Percentiles rank a stretch among this genome's conserved stretches.
Conservation (phyloP, 2,888 invertebrate species). For the Stenoptilia bipunctidactyla region DNA sequence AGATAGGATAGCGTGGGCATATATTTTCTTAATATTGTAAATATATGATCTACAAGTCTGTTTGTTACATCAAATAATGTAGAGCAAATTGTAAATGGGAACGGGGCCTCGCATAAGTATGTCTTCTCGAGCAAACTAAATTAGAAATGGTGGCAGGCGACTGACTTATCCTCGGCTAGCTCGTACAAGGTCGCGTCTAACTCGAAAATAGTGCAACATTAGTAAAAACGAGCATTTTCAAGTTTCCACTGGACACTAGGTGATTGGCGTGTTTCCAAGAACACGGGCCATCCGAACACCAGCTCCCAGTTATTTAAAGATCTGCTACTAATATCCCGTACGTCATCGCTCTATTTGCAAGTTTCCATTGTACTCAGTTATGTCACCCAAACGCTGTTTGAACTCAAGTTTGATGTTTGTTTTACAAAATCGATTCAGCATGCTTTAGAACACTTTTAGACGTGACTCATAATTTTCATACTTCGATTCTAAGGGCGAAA, state of each 20-base stretch:
- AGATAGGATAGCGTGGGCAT: too few species aligned
- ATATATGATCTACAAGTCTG: too few species aligned
- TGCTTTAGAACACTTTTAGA: slow-evolving; percentile 2
- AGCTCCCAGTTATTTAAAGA: slow-evolving; percentile 58
- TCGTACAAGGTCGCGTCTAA: slow-evolving; percentile 54
- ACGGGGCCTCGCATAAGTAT: slow-evolving; percentile 17
- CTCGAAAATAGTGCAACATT: slow-evolving; percentile 63
- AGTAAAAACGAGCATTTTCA: slow-evolving; percentile 58
- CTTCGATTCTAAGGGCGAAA: too few species aligned
- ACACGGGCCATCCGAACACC: slow-evolving; percentile 42
- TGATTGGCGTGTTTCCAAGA: slow-evolving; percentile 48
- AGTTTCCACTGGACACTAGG: slow-evolving; percentile 43
- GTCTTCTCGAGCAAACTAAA: slow-evolving; percentile 28
- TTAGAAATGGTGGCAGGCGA: slow-evolving; percentile 44
- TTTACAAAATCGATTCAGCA: not conserved
- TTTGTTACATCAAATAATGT: too few species aligned
- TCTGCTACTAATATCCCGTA: slow-evolving; percentile 44
- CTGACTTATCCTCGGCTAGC: slow-evolving; percentile 37
- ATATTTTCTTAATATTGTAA: too few species aligned
- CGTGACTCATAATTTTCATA: not conserved
- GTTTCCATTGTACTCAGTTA: slow-evolving; percentile 50
- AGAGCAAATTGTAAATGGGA: too few species aligned
- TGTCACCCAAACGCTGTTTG: slow-evolving; percentile 43
- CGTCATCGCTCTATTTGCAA: slow-evolving; percentile 67
- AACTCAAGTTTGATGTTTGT: slow-evolving; percentile 32